Evolutionary conservation across 1,140 invertebrate species (phyloP), one percentile per base, ranked within the genome.

Genomic region (Drosophila sp.): DNA sequence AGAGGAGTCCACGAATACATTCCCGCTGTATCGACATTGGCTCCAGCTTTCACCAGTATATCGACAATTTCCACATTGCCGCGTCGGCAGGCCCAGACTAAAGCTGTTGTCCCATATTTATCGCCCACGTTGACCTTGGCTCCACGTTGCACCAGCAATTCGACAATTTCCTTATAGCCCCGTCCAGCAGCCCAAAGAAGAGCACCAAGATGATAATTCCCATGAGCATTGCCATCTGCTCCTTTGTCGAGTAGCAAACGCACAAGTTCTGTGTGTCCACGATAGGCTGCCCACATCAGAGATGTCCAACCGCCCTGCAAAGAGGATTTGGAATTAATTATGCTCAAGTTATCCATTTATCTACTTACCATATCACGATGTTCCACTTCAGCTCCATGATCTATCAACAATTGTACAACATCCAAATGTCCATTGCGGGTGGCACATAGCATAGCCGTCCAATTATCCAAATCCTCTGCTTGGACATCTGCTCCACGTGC

Each of bases 211-310:
- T 98, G 97, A 93, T 98, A 98, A 92, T 99, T 98, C 70, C 98
- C 98, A 91, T 98, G 97, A 6, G 98, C 96, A 93, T 99, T 99
- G 4, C 98, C 96, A 92, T 99, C 98, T 1, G 98, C 98, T 47
- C 96, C 97, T 73, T 95, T 95, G 57, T 97, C 95, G 61, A 99
- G 92, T n/a, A 99, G 92, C 66, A 97, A 91, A 35, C 94, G 93
- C 17, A 97, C 98, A 67, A 97, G 94, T 27, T 96, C 95, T 8
- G 95, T 94, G 76, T 96, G 95, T 3, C 98, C 98, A 92, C 98
- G 98, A 91, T 99, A 99, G 5, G 96, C 95, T 0, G 98, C 98
- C 98, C 98, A 99, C 97, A 99, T 98, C 41, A 99, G 93, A 1
- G 98, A 94, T 1, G 98, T 98, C 98, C 98, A 99, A 27, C 97